phyloP scores from a whole-genome alignment of 2,797 vertebrate genomes.

The Sciaenops ocellatus region DNA sequence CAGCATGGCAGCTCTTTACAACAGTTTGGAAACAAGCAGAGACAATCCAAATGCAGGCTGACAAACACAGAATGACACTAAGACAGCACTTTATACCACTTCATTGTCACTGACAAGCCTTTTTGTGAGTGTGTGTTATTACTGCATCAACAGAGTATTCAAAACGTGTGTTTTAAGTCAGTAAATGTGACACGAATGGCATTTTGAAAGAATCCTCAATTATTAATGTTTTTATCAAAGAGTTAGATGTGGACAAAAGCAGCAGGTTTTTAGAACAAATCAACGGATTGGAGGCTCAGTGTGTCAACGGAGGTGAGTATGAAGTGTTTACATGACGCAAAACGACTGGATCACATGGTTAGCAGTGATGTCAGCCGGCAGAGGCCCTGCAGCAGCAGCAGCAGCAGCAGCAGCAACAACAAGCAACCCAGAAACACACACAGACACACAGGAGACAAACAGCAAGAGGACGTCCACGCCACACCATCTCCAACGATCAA shows the following conservation, averaged over 20 bases:
- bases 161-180: not conserved
- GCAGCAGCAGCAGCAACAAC: constrained; percentile 15
- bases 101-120: constrained; percentile 34
- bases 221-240: not conserved
- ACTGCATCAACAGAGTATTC: not conserved
- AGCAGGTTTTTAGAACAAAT: not conserved
- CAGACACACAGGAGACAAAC: constrained; percentile 31
- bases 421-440: constrained; percentile 40
- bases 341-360: constrained; percentile 28
- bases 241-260: not conserved
- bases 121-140: constrained; percentile 2
- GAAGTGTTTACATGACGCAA: constrained; percentile 16
- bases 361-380: constrained; percentile 38
- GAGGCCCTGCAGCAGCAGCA: constrained; percentile 24
- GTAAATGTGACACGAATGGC: not conserved
- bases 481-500: constrained; percentile 17
- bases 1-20: constrained; percentile 48
- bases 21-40: constrained; percentile 44
- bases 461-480: constrained; percentile 11
- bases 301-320: constrained; percentile 2
- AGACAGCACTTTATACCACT: constrained; percentile 45
- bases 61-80: constrained; percentile 43
- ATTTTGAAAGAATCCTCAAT: not conserved
- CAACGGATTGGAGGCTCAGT: not conserved
- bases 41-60: constrained; percentile 43